phyloP scores from a whole-genome alignment of 2,797 vertebrate species.

The Pogonophryne albipinna region DNA sequence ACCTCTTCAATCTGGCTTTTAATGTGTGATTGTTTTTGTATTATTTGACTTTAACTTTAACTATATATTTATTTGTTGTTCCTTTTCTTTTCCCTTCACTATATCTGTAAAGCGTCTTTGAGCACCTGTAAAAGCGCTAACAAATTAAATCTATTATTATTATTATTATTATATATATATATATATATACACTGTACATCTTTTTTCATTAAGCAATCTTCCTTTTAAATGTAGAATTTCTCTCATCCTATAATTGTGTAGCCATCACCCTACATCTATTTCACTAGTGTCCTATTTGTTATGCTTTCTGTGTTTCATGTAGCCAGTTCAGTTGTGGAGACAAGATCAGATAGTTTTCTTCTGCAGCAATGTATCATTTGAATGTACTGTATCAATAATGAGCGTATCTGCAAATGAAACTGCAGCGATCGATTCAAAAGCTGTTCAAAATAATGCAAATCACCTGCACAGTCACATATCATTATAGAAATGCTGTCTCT shows the following conservation, averaged over 20 bases:
- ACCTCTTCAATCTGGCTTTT: too few species aligned
- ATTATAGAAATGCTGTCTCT: background rate
- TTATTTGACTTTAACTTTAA: too few species aligned
- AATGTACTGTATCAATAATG: conserved; percentile 7
- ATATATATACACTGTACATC: background rate
- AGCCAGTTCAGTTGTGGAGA: background rate
- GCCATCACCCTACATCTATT: too few species aligned
- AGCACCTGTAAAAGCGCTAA: too few species aligned
- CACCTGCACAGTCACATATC: background rate
- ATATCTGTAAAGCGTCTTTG: too few species aligned
- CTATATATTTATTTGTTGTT: too few species aligned
- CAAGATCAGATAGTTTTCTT: conserved; percentile 2
- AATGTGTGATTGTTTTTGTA: too few species aligned
- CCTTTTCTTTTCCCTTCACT: too few species aligned
- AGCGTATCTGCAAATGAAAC: conserved; percentile 11
- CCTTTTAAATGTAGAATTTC: background rate
- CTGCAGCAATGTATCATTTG: conserved; percentile 16
- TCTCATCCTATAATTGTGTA: background rate
- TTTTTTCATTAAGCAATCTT: background rate
- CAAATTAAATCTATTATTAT: too few species aligned
- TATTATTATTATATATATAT: background rate
- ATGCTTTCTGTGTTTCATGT: background rate
- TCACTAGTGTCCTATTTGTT: background rate
- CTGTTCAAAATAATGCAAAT: background rate
- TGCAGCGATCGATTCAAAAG: background rate